Conservation (phyloP, 1,140 invertebrate species). For the Hyphantria cunea region DNA sequence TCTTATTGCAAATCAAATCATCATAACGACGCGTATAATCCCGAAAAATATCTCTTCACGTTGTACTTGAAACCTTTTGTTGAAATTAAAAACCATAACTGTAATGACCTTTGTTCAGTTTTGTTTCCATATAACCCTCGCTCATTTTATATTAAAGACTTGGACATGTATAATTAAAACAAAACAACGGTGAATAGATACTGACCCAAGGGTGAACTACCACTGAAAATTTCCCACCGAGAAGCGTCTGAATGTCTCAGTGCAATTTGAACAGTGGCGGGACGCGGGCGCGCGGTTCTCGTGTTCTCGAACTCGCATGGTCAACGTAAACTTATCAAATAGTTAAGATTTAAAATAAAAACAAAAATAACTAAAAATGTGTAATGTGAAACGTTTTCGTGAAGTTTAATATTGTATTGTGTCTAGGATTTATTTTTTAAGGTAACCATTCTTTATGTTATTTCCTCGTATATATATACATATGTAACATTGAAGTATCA, state of each 20-base stretch:
- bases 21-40: too few species aligned
- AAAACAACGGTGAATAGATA: slow-evolving; percentile 9
- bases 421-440: slow-evolving; percentile 2
- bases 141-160: not conserved
- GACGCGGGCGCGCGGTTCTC: slow-evolving; percentile 36
- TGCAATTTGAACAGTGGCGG: slow-evolving; percentile 34
- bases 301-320: slow-evolving; percentile 7
- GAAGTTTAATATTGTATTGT: slow-evolving; percentile 27
- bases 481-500: slow-evolving; percentile 10
- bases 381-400: slow-evolving; percentile 29
- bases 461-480: slow-evolving; percentile 20
- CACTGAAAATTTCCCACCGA: slow-evolving; percentile 18
- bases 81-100: too few species aligned
- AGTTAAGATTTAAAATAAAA: slow-evolving; percentile 5
- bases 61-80: too few species aligned
- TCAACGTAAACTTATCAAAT: slow-evolving; percentile 13
- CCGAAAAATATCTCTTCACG: too few species aligned
- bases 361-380: slow-evolving; percentile 5
- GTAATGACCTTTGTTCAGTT: not conserved
- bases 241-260: slow-evolving; percentile 29
- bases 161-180: slow-evolving; percentile 5
- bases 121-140: not conserved
- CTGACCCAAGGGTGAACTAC: slow-evolving; percentile 3
- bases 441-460: slow-evolving; percentile 26
- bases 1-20: too few species aligned